These are phyloP conservation scores for Cheilosia variabilis DNA, from an alignment of 2,888 invertebrate genomes.

Conservation along the genomic window DNA sequence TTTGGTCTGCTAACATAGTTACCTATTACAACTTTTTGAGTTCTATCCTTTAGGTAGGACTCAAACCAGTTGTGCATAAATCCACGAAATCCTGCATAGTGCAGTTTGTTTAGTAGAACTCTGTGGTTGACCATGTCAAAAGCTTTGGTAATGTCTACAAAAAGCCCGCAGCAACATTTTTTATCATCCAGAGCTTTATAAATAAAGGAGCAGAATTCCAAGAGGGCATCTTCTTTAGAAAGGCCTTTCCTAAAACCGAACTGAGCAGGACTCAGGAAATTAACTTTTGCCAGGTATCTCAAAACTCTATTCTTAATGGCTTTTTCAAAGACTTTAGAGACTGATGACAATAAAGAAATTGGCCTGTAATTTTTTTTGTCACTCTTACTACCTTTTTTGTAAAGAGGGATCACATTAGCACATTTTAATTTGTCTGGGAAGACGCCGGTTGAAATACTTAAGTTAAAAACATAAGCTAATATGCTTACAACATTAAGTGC, in stretches of 20 bases:
- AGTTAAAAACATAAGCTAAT: constrained; percentile 11
- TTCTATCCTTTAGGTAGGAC: constrained; percentile 18
- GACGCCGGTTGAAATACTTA: not conserved
- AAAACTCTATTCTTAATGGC: constrained; percentile 6
- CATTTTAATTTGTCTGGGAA: constrained; percentile 23
- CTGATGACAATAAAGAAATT: not conserved
- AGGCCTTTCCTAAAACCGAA: constrained; percentile 4
- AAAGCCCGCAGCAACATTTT: not conserved
- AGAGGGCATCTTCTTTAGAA: not conserved
- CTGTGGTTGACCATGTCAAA: constrained; percentile 23
- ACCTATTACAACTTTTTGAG: constrained; percentile 16
- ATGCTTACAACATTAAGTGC: constrained; percentile 8
- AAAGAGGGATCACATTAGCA: constrained; percentile 15
- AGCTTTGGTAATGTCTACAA: constrained; percentile 26
- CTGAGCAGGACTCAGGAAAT: constrained; percentile 19
- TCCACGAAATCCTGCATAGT: constrained; percentile 19
- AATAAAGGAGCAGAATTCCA: not conserved
- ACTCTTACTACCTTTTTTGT: constrained; percentile 21
- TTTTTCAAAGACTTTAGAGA: constrained; percentile 19
- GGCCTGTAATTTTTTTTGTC: constrained; percentile 4
- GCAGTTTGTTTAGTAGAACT: constrained; percentile 19
- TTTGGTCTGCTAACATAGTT: not conserved
- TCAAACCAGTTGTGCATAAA: constrained; percentile 36
- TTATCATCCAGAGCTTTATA: not conserved
- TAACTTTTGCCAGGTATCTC: constrained; percentile 27